These are phyloP conservation scores for Crematogaster levior DNA, from an alignment of 2,888 invertebrate genomes.

Conservation along the genomic window DNA sequence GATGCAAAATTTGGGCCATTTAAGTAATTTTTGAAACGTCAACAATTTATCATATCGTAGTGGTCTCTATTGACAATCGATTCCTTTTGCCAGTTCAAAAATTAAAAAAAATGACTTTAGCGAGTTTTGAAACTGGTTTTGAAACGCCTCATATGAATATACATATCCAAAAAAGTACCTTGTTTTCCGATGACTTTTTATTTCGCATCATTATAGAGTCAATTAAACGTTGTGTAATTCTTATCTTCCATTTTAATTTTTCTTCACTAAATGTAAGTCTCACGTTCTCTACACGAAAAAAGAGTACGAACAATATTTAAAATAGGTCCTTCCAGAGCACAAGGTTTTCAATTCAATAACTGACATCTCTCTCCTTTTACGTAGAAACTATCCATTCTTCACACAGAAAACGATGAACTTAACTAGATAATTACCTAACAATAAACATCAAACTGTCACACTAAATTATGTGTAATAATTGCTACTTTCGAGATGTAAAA, in stretches of 20 bases:
- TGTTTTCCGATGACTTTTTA: constrained; percentile 10
- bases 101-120: no score
- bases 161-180: neutral
- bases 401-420: neutral
- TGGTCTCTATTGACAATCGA: no score
- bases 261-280: constrained; percentile 6
- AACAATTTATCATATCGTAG: no score
- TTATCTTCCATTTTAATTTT: neutral
- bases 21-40: no score
- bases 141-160: neutral
- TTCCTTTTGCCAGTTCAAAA: no score
- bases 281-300: no score
- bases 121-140: no score
- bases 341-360: neutral
- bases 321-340: no score
- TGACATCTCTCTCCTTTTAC: neutral
- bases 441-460: neutral
- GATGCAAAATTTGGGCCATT: no score
- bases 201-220: constrained; percentile 13
- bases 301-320: no score
- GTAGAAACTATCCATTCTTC: neutral
- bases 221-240: neutral
- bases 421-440: neutral
- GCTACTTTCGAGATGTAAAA: neutral
- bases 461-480: neutral